Percentiles rank a stretch among this genome's conserved stretches.
These are phyloP conservation scores for Amazona vittata DNA, from an alignment of 2,113 vertebrate species.

Conservation along the genomic window DNA sequence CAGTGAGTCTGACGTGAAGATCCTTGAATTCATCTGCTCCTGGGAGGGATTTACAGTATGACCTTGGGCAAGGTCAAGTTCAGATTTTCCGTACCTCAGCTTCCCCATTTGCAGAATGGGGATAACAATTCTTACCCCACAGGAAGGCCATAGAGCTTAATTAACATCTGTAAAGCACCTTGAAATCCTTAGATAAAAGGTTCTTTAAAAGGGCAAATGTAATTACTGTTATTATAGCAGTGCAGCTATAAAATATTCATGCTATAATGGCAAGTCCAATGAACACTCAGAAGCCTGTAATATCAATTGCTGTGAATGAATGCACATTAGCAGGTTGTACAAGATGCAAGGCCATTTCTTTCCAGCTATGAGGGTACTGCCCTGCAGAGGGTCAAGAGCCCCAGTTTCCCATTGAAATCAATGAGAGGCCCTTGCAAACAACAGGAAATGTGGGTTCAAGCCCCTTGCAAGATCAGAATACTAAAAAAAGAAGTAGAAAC, in stretches of 20 bases:
- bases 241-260: conserved; percentile 60
- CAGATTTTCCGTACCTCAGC: not conserved
- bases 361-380: not conserved
- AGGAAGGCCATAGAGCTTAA: conserved; percentile 1
- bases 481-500: not conserved
- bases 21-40: not conserved
- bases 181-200: conserved; percentile 37
- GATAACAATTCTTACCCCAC: conserved; percentile 15
- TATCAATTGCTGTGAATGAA: conserved; percentile 56
- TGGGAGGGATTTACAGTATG: not conserved
- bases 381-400: not conserved
- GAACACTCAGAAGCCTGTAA: conserved; percentile 21
- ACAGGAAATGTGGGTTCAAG: not conserved
- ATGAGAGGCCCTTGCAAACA: not conserved
- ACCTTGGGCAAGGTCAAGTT: conserved; percentile 30
- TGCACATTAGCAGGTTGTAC: conserved; percentile 28
- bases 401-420: not conserved
- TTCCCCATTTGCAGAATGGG: not conserved
- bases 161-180: conserved; percentile 41
- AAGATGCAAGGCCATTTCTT: not conserved
- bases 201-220: conserved; percentile 56
- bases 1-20: not conserved
- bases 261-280: conserved; percentile 34
- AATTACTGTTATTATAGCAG: conserved; percentile 49
- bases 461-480: not conserved